phyloP scores from a whole-genome alignment of 2,113 vertebrate species.

The Apaloderma vittatum region DNA sequence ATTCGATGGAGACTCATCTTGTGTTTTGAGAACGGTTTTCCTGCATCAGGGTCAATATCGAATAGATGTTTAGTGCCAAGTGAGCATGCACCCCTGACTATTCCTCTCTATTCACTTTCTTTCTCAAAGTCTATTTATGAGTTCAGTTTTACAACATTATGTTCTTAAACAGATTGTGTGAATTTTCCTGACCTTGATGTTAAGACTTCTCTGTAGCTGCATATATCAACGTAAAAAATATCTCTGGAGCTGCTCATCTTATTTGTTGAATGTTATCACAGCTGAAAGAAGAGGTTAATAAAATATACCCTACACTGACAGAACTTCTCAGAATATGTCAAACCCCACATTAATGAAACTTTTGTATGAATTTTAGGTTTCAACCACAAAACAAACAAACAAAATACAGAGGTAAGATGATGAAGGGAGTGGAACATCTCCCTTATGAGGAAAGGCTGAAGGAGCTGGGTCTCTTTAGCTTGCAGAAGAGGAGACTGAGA shows the following conservation, averaged over 20 bases:
- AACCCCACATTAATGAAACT: background rate
- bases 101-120: background rate
- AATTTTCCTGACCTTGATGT: constrained; percentile 24
- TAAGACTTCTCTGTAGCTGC: background rate
- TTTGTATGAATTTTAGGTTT: background rate
- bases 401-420: background rate
- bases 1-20: background rate
- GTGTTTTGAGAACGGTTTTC: background rate
- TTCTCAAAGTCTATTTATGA: background rate
- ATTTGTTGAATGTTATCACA: constrained; percentile 30
- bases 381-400: background rate
- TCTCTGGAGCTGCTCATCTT: constrained; percentile 5
- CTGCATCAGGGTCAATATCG: background rate
- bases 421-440: background rate
- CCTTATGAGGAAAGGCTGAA: no score
- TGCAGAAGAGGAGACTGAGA: no score
- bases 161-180: constrained; percentile 5
- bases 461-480: no score
- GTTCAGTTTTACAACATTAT: constrained; percentile 6
- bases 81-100: background rate
- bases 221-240: constrained; percentile 18
- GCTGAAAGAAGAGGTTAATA: constrained; percentile 9
- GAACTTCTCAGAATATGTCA: background rate
- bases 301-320: background rate
- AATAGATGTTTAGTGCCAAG: background rate